Conservation (phyloP, 2,797 vertebrate species). For the Acanthurus leucopareius region DNA sequence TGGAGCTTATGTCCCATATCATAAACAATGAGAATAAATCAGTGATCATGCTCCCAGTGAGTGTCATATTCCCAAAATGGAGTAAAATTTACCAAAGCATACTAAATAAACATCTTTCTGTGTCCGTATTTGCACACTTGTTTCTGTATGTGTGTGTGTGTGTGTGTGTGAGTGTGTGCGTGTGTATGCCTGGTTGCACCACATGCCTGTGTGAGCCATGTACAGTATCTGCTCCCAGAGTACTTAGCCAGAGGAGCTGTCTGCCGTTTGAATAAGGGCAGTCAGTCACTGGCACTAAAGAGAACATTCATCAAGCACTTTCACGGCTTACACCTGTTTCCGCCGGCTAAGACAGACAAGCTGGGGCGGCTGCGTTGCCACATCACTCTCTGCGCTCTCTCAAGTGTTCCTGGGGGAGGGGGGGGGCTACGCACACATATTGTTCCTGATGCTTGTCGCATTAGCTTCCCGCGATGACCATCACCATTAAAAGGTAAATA, state of each 20-base stretch:
- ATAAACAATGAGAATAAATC: conserved; percentile 63
- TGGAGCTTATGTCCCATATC: conserved; percentile 48
- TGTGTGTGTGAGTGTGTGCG: conserved; percentile 1
- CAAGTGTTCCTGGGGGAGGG: conserved; percentile 70
- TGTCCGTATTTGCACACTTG: conserved; percentile 3
- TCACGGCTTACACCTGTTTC: conserved; percentile 84
- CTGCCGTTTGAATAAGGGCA: conserved; percentile 81
- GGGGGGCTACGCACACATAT: conserved; percentile 55
- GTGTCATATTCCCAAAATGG: conserved; percentile 33
- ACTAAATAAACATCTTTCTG: conserved; percentile 25
- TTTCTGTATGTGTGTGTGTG: conserved; percentile 16
- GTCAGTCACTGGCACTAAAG: conserved; percentile 85
- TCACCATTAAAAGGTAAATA: conserved; percentile 71
- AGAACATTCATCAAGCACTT: conserved; percentile 84
- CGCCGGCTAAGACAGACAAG: conserved; percentile 80
- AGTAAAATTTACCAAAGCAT: conserved; percentile 2
- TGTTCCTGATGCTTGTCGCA: conserved; percentile 65
- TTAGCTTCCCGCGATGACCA: conserved; percentile 64
- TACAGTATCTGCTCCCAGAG: conserved; percentile 76
- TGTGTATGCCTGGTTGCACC: conserved; percentile 47
- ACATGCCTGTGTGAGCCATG: conserved; percentile 64
- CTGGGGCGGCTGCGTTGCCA: conserved; percentile 65
- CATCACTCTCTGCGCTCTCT: conserved; percentile 74
- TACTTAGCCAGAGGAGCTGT: conserved; percentile 80
- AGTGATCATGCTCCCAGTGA: conserved; percentile 31